Conservation (phyloP, 2,113 vertebrate species). For the Heteronetta atricapilla region DNA sequence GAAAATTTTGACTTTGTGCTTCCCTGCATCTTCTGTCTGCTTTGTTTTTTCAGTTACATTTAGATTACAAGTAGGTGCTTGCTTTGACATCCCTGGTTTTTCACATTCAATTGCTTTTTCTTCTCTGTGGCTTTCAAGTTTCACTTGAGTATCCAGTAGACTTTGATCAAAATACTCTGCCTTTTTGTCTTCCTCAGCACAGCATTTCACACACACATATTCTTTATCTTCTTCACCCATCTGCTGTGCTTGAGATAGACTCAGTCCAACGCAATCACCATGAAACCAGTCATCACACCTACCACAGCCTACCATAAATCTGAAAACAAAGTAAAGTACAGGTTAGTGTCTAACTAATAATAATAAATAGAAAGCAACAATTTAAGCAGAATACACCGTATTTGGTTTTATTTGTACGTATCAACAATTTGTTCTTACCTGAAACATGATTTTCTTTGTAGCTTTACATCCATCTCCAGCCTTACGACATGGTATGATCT, state of each 20-base stretch:
- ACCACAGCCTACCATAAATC: constrained; percentile 98
- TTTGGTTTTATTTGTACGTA: neutral
- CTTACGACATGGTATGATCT: constrained; percentile 58
- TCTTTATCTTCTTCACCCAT: constrained; percentile 98
- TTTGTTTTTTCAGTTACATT: constrained; percentile 67
- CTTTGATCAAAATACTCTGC: constrained; percentile 72
- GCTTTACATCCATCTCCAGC: constrained; percentile 69
- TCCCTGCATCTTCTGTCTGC: constrained; percentile 67
- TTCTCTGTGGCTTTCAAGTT: constrained; percentile 77
- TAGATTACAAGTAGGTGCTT: constrained; percentile 64
- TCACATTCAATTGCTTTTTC: constrained; percentile 78
- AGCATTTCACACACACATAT: constrained; percentile 95
- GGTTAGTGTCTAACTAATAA: neutral
- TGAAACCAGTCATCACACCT: constrained; percentile 99
- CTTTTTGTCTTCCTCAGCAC: constrained; percentile 90
- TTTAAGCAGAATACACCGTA: neutral
- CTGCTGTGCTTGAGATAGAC: constrained; percentile 91
- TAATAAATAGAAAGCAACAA: neutral
- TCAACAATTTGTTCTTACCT: neutral
- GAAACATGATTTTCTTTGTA: neutral
- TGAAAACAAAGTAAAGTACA: constrained; percentile 38
- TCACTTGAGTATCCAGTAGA: constrained; percentile 71
- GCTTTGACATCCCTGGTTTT: constrained; percentile 76
- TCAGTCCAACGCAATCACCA: constrained; percentile 95
- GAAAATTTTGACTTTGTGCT: constrained; percentile 86